Conservation (phyloP, 2,113 vertebrate genomes). For the Percopsis transmontana region DNA sequence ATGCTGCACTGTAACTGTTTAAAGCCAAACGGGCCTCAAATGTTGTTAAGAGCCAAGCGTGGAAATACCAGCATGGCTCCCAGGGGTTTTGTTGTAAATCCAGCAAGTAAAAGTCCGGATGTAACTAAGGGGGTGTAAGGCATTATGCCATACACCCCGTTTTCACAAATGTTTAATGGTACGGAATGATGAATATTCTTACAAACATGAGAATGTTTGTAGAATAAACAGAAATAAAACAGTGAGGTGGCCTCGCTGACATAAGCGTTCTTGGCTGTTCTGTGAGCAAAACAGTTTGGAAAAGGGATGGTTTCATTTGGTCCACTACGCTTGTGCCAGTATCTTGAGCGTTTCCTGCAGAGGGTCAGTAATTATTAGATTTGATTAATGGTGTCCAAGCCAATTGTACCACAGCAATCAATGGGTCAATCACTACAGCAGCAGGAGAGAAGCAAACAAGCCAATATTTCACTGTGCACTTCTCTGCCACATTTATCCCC, state of each 20-base stretch:
- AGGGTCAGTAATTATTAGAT: not conserved
- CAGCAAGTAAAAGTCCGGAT: slow-evolving; percentile 52
- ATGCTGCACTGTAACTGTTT: slow-evolving; percentile 9
- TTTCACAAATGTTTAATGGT: slow-evolving; percentile 25
- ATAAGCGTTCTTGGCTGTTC: slow-evolving; percentile 15
- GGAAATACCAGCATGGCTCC: slow-evolving; percentile 42
- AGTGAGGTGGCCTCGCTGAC: not conserved
- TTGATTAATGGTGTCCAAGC: slow-evolving; percentile 11
- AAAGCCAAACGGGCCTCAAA: slow-evolving; percentile 14
- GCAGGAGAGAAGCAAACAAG: not conserved
- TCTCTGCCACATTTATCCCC: not conserved
- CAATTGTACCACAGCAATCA: not conserved
- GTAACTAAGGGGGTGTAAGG: slow-evolving; percentile 39
- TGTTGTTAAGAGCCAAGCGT: slow-evolving; percentile 17
- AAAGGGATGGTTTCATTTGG: slow-evolving; percentile 14
- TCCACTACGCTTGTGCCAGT: not conserved
- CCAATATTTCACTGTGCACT: slow-evolving; percentile 3
- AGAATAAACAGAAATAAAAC: slow-evolving; percentile 32
- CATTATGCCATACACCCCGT: slow-evolving; percentile 7
- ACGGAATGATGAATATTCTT: slow-evolving; percentile 25
- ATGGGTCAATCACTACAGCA: slow-evolving; percentile 3
- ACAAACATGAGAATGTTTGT: slow-evolving; percentile 24
- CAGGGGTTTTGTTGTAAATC: slow-evolving; percentile 37
- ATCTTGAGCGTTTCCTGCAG: not conserved
- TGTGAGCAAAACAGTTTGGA: slow-evolving; percentile 8